phyloP scores from a whole-genome alignment of 2,888 invertebrate species.

The Argyresthia albistria region DNA sequence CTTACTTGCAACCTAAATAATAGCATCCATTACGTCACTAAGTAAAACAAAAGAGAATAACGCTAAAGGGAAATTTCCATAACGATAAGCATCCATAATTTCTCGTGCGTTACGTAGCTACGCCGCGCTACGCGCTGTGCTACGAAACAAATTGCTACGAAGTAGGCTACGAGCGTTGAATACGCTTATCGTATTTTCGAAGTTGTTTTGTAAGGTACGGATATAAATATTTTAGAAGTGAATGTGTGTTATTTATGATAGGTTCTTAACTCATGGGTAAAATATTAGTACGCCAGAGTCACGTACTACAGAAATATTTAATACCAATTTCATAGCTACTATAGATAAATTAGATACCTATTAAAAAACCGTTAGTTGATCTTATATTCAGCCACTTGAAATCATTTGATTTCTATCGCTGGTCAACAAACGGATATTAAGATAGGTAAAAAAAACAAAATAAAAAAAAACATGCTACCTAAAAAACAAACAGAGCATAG shows the following conservation, averaged over 20 bases:
- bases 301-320: neutral
- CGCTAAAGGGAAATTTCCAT: neutral
- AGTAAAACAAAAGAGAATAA: neutral
- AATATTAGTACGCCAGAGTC: neutral
- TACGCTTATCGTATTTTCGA: neutral
- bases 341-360: too few relatives aligned
- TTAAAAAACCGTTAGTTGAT: too few relatives aligned
- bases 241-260: too few relatives aligned
- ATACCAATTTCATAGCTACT: neutral
- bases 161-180: neutral
- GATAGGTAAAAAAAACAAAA: too few relatives aligned
- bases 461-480: too few relatives aligned
- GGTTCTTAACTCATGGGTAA: neutral
- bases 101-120: neutral
- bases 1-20: neutral
- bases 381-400: too few relatives aligned
- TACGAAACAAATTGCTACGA: constrained; percentile 1
- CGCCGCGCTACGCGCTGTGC: neutral
- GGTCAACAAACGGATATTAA: too few relatives aligned
- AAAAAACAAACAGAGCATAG: too few relatives aligned
- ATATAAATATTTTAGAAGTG: too few relatives aligned
- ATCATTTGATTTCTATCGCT: too few relatives aligned
- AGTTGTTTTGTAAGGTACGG: neutral
- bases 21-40: neutral
- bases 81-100: neutral